Evolutionary conservation across 2,113 vertebrate species (phyloP), one percentile per base, ranked within the genome.

Genomic region (Thymallus thymallus): DNA sequence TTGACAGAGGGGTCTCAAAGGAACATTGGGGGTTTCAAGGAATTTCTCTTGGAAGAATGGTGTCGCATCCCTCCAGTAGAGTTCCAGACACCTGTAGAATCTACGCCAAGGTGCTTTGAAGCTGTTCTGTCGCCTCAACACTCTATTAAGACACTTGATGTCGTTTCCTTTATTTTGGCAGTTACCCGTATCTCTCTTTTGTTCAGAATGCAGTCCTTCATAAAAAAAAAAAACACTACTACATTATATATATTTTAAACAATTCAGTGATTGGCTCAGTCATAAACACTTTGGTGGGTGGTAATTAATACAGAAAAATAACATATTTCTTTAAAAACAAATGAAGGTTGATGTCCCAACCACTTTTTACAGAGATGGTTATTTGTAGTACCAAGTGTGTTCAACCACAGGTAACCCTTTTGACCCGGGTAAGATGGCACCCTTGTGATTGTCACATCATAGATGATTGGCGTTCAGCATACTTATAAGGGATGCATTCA

Each of bases 151-250:
- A 35, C 35, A 35, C 32, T 35, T 35, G 1, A 35, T 35, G 7
- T 35, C 9, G 7, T 35, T 35, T 35, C 35, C 35, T 55, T 13
- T 55, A 20, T 55, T 55, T 13, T 55, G 35, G 35, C 35, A 7
- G 32, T 35, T 35, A 7, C 32, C 6, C 32, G 32, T 24, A 64
- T 23, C 23, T 71, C 1, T 32, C 12, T 32, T 72, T 72, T 64
- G 56, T 72, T 72, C 60, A 63, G 71, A 68, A 68, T 66, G 30
- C 20, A 61, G 30, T 72, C 41, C 71, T 64, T 72, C 71, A 72
- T 63, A 24, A 24, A 62, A 45, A 35, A n/a, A n/a, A 58, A 41
- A 35, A 46, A 30, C 1, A 16, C 26, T 12, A 73, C 16, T 64
- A 73, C 41, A 71, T n/a, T 12, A 55, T 60, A 71, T 18, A 18